These are phyloP conservation scores for Metacarcinus magister DNA, from an alignment of 2,888 invertebrate species.

Conservation along the genomic window DNA sequence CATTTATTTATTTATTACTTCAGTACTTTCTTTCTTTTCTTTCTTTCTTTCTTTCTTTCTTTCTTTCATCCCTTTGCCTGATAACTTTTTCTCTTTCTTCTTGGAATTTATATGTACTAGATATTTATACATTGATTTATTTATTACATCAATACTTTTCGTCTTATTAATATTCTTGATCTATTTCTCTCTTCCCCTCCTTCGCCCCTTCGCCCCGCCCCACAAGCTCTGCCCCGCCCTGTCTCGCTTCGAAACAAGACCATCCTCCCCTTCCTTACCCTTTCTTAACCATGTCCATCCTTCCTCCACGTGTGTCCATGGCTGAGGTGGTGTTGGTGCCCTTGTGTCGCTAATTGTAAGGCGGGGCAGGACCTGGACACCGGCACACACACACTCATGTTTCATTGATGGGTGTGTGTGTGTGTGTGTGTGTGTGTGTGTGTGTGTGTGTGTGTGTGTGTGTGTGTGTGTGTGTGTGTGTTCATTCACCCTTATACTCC, in stretches of 20 bases:
- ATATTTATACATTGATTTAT: neutral
- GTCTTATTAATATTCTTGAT: too few species aligned
- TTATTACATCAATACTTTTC: neutral
- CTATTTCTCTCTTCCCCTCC: neutral
- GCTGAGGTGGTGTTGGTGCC: neutral
- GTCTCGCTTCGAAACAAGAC: neutral
- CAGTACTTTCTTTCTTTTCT: too few species aligned
- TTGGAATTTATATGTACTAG: too few species aligned
- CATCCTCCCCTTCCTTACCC: neutral
- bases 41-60: neutral
- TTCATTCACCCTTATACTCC: too few species aligned
- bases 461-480: too few species aligned
- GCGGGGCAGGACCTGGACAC: neutral
- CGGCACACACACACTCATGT: neutral
- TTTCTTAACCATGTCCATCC: neutral
- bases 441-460: neutral
- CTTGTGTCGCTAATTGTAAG: neutral
- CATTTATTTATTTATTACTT: too few species aligned
- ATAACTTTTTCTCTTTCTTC: neutral
- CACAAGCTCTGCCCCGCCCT: neutral
- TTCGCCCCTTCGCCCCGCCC: neutral
- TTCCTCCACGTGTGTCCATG: neutral
- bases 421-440: neutral
- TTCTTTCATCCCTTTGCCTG: neutral
- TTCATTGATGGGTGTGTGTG: neutral